phyloP scores from a whole-genome alignment of 2,797 vertebrate genomes.

The Enteromius afrohamiltoni region DNA sequence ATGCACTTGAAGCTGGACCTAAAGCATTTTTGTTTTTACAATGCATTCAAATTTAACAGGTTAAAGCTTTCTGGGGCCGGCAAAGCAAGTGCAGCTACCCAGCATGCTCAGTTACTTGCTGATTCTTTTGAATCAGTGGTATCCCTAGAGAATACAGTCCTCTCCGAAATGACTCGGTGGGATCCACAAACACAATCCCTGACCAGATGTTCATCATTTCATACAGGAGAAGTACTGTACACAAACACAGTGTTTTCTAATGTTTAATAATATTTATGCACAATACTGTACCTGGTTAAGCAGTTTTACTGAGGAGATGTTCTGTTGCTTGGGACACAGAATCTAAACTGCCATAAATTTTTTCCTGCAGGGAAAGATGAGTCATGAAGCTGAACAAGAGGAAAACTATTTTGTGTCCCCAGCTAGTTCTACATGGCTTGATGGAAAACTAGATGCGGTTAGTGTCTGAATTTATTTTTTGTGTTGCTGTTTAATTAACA shows the following conservation, averaged over 20 bases:
- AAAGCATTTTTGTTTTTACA: background rate
- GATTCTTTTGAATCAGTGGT: conserved; percentile 32
- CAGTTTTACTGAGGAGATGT: background rate
- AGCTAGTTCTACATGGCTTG: conserved; percentile 78
- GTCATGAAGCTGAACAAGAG: conserved; percentile 71
- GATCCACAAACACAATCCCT: conserved; percentile 40
- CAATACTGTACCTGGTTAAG: conserved; percentile 9
- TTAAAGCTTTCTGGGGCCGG: conserved; percentile 39
- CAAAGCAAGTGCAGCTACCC: conserved; percentile 53
- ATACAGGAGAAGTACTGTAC: conserved; percentile 52
- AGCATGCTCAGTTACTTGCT: conserved; percentile 47
- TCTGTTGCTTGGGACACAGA: background rate
- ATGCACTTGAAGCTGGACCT: background rate
- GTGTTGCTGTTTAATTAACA: background rate
- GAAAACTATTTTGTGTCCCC: conserved; percentile 62
- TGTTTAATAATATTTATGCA: background rate
- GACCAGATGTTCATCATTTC: conserved; percentile 20
- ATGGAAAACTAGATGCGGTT: conserved; percentile 75
- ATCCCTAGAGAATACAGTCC: conserved; percentile 55
- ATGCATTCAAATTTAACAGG: conserved; percentile 44
- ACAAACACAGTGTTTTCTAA: conserved; percentile 42
- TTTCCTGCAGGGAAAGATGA: conserved; percentile 61
- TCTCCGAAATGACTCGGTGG: conserved; percentile 60
- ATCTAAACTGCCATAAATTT: background rate
- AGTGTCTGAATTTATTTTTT: conserved; percentile 57